Conservation (phyloP, 2,113 vertebrate genomes). For the Chinchilla lanigera region DNA sequence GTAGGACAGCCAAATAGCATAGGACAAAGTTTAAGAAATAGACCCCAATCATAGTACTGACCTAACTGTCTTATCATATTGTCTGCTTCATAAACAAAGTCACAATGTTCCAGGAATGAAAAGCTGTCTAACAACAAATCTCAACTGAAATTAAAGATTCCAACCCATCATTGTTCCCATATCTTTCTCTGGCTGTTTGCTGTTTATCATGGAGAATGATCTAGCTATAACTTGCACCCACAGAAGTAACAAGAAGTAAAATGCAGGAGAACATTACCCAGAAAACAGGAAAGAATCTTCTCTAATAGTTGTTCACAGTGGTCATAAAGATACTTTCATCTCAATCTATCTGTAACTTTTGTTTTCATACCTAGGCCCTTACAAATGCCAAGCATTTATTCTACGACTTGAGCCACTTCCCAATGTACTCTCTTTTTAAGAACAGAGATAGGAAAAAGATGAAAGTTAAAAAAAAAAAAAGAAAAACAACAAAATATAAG, state of each 20-base stretch:
- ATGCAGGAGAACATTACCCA: neutral
- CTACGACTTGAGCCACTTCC: neutral
- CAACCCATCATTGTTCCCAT: neutral
- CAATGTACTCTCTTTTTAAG: neutral
- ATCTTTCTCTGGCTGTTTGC: neutral
- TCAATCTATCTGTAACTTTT: neutral
- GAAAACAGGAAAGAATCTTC: neutral
- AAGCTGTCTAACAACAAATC: neutral
- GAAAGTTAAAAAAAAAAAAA: neutral
- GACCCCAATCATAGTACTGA: accelerated
- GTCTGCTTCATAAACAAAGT: neutral
- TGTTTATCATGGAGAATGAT: neutral
- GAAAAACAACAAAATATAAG: neutral
- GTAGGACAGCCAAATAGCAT: neutral
- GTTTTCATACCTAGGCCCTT: neutral
- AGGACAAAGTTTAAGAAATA: neutral
- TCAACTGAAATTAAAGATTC: neutral
- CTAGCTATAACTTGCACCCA: neutral
- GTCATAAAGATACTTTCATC: neutral
- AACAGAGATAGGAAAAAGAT: neutral
- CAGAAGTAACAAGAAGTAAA: neutral
- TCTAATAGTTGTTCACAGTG: neutral
- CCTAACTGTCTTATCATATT: too few relatives aligned
- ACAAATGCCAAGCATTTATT: too few relatives aligned
- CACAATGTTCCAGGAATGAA: neutral